phyloP scores from a whole-genome alignment of 2,797 vertebrate species.

The Oryzias sinensis region DNA sequence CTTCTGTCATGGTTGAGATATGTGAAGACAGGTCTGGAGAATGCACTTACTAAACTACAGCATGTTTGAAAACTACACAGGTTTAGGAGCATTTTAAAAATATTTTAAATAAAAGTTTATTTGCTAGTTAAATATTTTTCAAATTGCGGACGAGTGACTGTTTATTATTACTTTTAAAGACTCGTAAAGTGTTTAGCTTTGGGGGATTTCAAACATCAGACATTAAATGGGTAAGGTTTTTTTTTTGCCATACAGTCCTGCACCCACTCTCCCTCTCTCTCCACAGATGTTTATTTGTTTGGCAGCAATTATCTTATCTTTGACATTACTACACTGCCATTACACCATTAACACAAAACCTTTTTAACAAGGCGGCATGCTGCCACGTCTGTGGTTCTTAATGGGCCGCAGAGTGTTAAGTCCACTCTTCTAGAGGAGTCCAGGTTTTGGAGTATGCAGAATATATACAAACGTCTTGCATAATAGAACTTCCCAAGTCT shows the following conservation, averaged over 20 bases:
- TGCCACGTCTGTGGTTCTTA: slow-evolving; percentile 54
- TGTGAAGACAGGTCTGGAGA: slow-evolving; percentile 10
- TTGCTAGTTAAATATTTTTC: slow-evolving; percentile 1
- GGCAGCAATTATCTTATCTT: slow-evolving; percentile 52
- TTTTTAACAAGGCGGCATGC: slow-evolving; percentile 31
- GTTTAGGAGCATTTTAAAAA: too few species aligned
- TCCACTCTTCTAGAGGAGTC: slow-evolving; percentile 41
- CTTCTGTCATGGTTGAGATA: slow-evolving; percentile 47
- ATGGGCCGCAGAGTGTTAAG: slow-evolving; percentile 59
- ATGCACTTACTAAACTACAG: too few species aligned
- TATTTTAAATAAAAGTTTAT: slow-evolving; percentile 11
- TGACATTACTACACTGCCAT: slow-evolving; percentile 41
- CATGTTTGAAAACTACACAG: too few species aligned
- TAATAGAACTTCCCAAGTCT: slow-evolving; percentile 49
- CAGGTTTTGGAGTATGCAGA: slow-evolving; percentile 54
- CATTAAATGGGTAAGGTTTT: slow-evolving; percentile 44
- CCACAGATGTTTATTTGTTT: slow-evolving; percentile 59
- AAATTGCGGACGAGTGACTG: slow-evolving; percentile 24
- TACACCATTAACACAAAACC: slow-evolving; percentile 47
- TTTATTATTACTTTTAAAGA: slow-evolving; percentile 52
- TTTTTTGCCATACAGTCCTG: slow-evolving; percentile 25
- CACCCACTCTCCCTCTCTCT: slow-evolving; percentile 17
- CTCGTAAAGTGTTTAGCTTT: slow-evolving; percentile 45
- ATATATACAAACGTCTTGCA: slow-evolving; percentile 49
- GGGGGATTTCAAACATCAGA: slow-evolving; percentile 49